Evolutionary conservation across 1,140 invertebrate genomes (phyloP).

Genomic region (Wiebesia pumilae): DNA sequence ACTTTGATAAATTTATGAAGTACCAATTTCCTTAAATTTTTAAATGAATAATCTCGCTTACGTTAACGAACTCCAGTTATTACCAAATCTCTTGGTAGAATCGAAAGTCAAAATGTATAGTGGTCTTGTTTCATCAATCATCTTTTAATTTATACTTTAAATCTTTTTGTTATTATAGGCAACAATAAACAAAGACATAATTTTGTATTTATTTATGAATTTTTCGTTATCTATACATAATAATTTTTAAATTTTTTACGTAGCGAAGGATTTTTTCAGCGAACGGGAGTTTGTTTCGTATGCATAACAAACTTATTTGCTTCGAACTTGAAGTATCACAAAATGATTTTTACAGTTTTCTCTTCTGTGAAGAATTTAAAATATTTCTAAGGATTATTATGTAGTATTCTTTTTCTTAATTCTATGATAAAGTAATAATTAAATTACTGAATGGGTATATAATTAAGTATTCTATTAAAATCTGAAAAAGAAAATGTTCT

Average conservation of each 20-base stretch:
- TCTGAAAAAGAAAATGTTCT: neutral
- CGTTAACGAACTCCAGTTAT: neutral
- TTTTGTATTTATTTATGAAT: neutral
- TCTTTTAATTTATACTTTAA: slow-evolving; percentile 20
- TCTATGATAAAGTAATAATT: neutral
- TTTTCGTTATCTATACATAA: neutral
- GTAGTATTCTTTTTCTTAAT: neutral
- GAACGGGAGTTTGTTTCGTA: neutral
- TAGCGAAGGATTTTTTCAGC: neutral
- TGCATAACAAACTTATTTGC: neutral
- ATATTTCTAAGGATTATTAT: neutral
- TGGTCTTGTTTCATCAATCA: neutral
- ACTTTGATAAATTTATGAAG: slow-evolving; percentile 11
- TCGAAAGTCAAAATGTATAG: neutral
- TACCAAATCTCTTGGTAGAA: slow-evolving; percentile 31
- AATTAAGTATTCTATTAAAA: neutral
- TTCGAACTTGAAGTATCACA: slow-evolving; percentile 8
- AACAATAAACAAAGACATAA: neutral
- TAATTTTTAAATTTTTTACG: neutral
- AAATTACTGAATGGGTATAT: neutral
- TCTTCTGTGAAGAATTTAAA: slow-evolving; percentile 22
- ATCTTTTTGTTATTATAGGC: neutral
- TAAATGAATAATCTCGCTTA: neutral
- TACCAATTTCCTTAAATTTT: slow-evolving; percentile 4
- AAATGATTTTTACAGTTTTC: slow-evolving; percentile 5